A percentile compares a stretch with the other conserved stretches of the same genome.
phyloP scores from a whole-genome alignment of 2,113 vertebrate genomes.

The Gila orcuttii region DNA sequence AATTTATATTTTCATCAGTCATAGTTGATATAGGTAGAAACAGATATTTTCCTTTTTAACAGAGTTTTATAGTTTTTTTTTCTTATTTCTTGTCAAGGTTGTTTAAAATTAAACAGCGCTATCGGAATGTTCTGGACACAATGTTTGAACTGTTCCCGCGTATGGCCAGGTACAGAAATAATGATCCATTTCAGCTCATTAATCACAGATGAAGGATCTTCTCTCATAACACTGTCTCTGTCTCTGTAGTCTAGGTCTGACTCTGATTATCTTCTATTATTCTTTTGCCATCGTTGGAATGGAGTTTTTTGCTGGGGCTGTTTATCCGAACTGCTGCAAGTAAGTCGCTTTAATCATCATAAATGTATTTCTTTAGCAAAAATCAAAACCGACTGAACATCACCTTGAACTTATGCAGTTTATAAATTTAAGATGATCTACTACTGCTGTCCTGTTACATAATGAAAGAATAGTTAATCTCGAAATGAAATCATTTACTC shows the following conservation, averaged over 20 bases:
- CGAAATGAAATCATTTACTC: neutral
- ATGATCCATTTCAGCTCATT: neutral
- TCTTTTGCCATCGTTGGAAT: slow-evolving; percentile 98
- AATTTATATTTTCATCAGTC: neutral
- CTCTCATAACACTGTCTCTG: neutral
- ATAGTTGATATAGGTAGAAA: neutral
- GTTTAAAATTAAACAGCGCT: slow-evolving; percentile 95
- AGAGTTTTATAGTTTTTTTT: neutral
- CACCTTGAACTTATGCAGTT: neutral
- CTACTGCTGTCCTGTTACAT: neutral
- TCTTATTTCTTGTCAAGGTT: slow-evolving; percentile 73
- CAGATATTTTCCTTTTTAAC: neutral
- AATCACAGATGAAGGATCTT: neutral
- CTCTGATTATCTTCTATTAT: slow-evolving; percentile 96
- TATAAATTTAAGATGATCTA: neutral
- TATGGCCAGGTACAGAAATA: slow-evolving; percentile 87
- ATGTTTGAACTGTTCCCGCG: slow-evolving; percentile 96
- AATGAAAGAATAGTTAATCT: neutral
- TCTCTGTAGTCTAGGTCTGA: slow-evolving; percentile 86
- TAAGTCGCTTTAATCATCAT: slow-evolving; percentile 69
- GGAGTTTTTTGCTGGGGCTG: slow-evolving; percentile 92
- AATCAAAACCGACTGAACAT: neutral
- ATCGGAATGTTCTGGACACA: slow-evolving; percentile 95
- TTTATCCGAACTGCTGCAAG: slow-evolving; percentile 98
- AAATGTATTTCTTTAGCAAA: neutral